These are phyloP conservation scores for Uria aalge DNA, from an alignment of 2,113 vertebrate species.

Conservation along the genomic window DNA sequence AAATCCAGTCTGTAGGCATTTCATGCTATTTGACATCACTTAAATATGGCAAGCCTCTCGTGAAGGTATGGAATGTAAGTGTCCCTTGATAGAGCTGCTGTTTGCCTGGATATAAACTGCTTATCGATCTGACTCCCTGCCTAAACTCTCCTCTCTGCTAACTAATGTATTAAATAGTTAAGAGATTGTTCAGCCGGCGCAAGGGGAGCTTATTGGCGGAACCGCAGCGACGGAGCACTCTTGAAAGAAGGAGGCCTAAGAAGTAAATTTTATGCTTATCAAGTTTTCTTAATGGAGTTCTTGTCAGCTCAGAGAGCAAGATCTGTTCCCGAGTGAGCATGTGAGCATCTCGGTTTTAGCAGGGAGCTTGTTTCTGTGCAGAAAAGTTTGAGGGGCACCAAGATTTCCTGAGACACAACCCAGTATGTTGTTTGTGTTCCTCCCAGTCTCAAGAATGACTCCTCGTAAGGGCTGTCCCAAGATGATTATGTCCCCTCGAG, in stretches of 20 bases:
- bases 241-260: neutral
- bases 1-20: neutral
- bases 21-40: neutral
- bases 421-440: neutral
- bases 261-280: neutral
- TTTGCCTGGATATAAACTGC: neutral
- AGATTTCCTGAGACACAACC: neutral
- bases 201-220: neutral
- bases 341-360: neutral
- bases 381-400: accelerated
- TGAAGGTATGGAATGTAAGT: neutral
- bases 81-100: neutral
- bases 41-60: neutral
- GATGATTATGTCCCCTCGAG: accelerated
- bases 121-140: neutral
- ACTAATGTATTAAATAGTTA: neutral
- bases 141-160: neutral
- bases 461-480: neutral
- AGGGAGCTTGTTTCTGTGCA: neutral
- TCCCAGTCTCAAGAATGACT: neutral
- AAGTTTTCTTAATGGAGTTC: neutral
- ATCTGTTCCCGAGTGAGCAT: neutral
- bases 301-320: neutral
- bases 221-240: neutral
- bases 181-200: neutral